Evolutionary conservation across 2,797 vertebrate genomes (phyloP).

Genomic region (Mormyrops boulengeri): DNA sequence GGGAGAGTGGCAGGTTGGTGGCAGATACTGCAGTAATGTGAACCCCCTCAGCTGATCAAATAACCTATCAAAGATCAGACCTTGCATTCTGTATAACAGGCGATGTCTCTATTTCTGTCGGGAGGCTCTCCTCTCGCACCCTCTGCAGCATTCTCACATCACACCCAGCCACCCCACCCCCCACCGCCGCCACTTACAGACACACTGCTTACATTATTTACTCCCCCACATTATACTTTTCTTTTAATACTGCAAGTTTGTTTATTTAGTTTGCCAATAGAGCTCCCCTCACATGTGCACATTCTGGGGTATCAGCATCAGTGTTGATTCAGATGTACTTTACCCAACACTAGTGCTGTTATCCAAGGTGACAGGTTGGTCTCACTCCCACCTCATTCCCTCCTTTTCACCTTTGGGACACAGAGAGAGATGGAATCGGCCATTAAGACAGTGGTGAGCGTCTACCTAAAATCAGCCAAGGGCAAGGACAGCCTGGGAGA

Average conservation of each 20-base stretch:
- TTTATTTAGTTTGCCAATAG: background rate
- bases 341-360: background rate
- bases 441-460: slow-evolving; percentile 60
- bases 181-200: slow-evolving; percentile 43
- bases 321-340: background rate
- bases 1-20: slow-evolving; percentile 36
- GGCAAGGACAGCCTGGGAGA: slow-evolving; percentile 58
- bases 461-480: slow-evolving; percentile 61
- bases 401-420: slow-evolving; percentile 24
- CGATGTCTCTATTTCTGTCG: slow-evolving; percentile 52
- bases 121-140: slow-evolving; percentile 37
- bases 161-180: slow-evolving; percentile 29
- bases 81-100: slow-evolving; percentile 55
- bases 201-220: slow-evolving; percentile 34
- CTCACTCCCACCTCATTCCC: background rate
- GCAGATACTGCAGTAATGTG: slow-evolving; percentile 63
- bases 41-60: slow-evolving; percentile 59
- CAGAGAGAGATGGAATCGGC: slow-evolving; percentile 63
- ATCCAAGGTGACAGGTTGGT: background rate
- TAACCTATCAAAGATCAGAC: slow-evolving; percentile 73
- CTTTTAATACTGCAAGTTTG: background rate
- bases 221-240: background rate
- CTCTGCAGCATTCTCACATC: slow-evolving; percentile 50
- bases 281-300: background rate
- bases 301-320: background rate